Conservation (phyloP, 2,888 invertebrate species). For the Chrysolina americana region DNA sequence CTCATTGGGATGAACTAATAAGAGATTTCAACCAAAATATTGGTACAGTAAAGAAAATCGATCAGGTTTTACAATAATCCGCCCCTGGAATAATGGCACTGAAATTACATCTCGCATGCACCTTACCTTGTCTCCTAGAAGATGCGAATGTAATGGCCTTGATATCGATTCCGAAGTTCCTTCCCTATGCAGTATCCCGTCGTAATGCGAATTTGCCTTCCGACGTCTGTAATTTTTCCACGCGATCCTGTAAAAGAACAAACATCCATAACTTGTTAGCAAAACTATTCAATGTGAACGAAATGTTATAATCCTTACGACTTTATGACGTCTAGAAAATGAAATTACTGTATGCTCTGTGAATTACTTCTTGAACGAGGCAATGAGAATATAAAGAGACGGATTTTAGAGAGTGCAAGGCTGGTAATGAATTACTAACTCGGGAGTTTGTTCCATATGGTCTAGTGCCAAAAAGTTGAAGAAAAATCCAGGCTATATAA, state of each 20-base stretch:
- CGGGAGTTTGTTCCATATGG: neutral
- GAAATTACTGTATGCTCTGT: neutral
- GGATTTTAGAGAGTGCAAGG: neutral
- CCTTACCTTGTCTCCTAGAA: conserved; percentile 66
- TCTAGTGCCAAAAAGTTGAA: neutral
- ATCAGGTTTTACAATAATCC: too few species aligned
- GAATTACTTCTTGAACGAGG: neutral
- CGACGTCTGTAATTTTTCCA: conserved; percentile 73
- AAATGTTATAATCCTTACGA: neutral
- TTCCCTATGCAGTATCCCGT: conserved; percentile 68
- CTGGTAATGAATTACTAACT: neutral
- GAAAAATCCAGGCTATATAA: neutral
- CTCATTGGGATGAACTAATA: too few species aligned
- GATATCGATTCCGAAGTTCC: conserved; percentile 67
- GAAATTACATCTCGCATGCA: neutral
- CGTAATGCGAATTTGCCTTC: conserved; percentile 68
- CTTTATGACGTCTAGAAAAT: neutral
- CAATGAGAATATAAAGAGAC: neutral
- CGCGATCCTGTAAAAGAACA: conserved; percentile 67
- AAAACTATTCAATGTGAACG: neutral
- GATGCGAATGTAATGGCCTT: conserved; percentile 66
- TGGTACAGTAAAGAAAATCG: too few species aligned
- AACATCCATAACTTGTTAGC: conserved; percentile 22
- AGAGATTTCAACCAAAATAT: too few species aligned
- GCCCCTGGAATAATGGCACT: neutral